Evolutionary conservation across 2,888 invertebrate species (phyloP), one percentile per base, ranked within the genome.

Genomic region (Dolomedes plantarius): DNA sequence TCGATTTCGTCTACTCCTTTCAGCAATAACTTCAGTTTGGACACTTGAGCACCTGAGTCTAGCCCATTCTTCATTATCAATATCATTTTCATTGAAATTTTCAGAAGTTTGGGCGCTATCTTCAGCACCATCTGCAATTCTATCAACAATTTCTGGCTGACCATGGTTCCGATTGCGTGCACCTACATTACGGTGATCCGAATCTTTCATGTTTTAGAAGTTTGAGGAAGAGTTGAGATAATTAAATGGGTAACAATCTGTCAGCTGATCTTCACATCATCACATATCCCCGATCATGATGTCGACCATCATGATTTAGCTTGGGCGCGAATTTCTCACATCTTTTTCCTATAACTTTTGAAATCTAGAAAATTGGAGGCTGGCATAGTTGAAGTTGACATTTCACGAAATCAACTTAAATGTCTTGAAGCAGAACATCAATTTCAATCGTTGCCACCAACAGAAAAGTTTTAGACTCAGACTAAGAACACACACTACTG

Each of bases 31-130:
- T 92, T 98, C 97, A 1, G 97, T 95, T 88, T 96, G 94, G 92
- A 96, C 96, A 91, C 96, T 97, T 62, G 96, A 94, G 92, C 97
- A 98, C 89, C 97, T 93, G 87, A 97, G 93, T 91, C 95, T 94
- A 13, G 97, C 94, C 89, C 97, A 93, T 89, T 91, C 91, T 87
- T 89, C 88, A 39, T 72, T 82, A 41, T 88, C 89, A 1, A 94
- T 95, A 82, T 90, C 87, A 89, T 91, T 96, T 96, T 83, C 89
- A n/a, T 41, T 67, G 13, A 68, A 71, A 11, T 46, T 19, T 71
- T 71, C 71, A 16, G 46, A 16, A 31, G 9, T 32, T 62, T 72
- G 41, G 7, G 36, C 29, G 41, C 39, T 81, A 32, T 85, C 88
- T 72, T 88, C 88, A 7, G 87, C 83, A 6, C 88, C 88, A 46